Base-by-base conservation (phyloP, 2,797 vertebrate genomes). In the Hybognathus amarus region DNA sequence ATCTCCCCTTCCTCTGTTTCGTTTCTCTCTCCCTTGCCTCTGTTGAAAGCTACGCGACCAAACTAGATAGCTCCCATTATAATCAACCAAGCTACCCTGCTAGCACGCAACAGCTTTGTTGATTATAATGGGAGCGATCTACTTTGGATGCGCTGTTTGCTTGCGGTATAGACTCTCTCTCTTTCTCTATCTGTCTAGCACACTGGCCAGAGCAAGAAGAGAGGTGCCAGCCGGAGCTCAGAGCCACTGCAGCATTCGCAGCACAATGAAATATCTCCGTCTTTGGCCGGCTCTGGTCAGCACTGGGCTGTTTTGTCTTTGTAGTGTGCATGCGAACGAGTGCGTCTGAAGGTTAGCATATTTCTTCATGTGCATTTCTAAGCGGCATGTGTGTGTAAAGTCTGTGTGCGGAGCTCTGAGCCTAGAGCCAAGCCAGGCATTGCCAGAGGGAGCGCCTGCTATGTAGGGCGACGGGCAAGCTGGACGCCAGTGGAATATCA, bases 401-500 rank as follows among this genome's bases (percentile, higher is more conserved):
- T 90, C 91, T 93, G 93, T 87, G 84, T 93, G 92, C 94, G 91
- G 92, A 92, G 92, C 91, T 83, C 89, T 89, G 86, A 92, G 91
- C 93, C 93, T 89, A 89, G 88, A 95, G 94, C 93, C 93, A 94
- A 94, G 90, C 90, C 91, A 80, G 63, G 78, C 87, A 77, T 92
- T 94, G 94, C 93, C 94, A 95, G 94, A 94, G 94, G 94, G 94
- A 95, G 94, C 87, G 93, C 90, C 94, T 94, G 94, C 93, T 94
- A 95, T 95, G 94, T 95, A 94, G 94, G 94, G 93, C 94, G 93
- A 94, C 93, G 93, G 89, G 93, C 89, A 84, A 92, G 93, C 93
- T 91, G 94, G 94, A 95, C 94, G 92, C 94, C 84, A 91, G 90
- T 93, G 89, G 95, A 95, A 96, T 95, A 95, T 95, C 94, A 96